Percentiles rank a stretch among this genome's conserved stretches.
Evolutionary conservation across 2,113 vertebrate genomes (phyloP).

Genomic region (Tragelaphus imberbis): DNA sequence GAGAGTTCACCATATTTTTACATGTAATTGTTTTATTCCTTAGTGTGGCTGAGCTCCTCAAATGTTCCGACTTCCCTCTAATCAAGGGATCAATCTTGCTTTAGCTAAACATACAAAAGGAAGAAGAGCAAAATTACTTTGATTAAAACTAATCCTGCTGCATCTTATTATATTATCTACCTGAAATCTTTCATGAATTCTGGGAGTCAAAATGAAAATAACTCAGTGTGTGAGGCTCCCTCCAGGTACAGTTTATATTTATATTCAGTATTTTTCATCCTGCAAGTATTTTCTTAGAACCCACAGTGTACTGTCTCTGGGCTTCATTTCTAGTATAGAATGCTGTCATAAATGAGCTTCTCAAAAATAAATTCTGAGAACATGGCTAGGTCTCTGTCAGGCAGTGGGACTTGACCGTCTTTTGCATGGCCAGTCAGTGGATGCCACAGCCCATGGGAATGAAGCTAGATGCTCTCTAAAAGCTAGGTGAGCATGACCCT

Average conservation of each 20-base stretch:
- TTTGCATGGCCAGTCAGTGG: neutral
- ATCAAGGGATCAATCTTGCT: neutral
- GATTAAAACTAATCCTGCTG: neutral
- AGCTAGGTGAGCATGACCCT: neutral
- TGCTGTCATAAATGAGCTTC: neutral
- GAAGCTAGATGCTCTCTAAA: neutral
- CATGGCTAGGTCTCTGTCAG: neutral
- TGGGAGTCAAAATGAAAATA: conserved; percentile 22
- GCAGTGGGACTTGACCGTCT: too few relatives aligned
- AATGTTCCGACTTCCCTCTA: neutral
- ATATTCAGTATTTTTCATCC: neutral
- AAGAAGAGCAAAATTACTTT: neutral
- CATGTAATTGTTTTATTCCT: neutral
- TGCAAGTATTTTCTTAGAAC: neutral
- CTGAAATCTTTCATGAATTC: neutral
- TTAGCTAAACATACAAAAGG: neutral
- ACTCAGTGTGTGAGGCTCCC: neutral
- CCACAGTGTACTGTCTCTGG: rapidly evolving
- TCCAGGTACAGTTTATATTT: neutral
- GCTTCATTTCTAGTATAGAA: neutral
- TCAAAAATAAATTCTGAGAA: neutral
- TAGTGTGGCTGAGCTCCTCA: neutral
- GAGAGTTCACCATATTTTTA: neutral
- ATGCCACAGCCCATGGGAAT: neutral
- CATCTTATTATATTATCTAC: neutral